Base-by-base conservation (phyloP, 2,888 invertebrate species). In the Epinotia ramella region DNA sequence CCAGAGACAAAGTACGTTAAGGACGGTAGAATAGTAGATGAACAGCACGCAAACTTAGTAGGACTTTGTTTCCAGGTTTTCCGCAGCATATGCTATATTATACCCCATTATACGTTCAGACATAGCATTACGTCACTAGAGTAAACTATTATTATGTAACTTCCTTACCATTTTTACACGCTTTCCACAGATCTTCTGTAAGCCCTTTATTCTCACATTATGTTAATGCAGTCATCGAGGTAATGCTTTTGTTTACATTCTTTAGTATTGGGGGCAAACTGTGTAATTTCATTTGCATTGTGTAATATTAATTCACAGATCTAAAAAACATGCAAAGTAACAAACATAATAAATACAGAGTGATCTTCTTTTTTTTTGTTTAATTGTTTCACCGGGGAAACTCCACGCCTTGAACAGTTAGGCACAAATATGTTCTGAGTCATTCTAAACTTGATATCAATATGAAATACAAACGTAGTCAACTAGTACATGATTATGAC, bases 141-240 rank as follows among this genome's bases (percentile, higher is more conserved):
- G 68, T 68, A 59, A 40, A 44, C 44, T 68, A 60, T 69, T 57
- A 69, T 65, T 57, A 65, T 66, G 53, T 33, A 44, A 59, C 70
- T 66, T 74, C 69, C 60, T 70, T 66, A 53, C 24, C 65, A 60
- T 71, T 74, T 74, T 74, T 65, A 69, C 69, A 70, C 74, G 64
- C 69, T 74, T 74, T 74, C 73, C 69, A 69, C 49, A 33, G 73
- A 11, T 69, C 68, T 20, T 57, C 71, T 16, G 24, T 33, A 20
- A 46, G 74, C 65, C 74, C 70, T 70, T 75, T 64, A 66, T 71
- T 66, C 24, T 60, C 28, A 44, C 44, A 60, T 71, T 75, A 75
- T 75, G 53, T 53, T 28, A 75, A 75, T 66, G 16, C 28, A 18
- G 28, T 65, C 70, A 64, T 53, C 13, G 33, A 57, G 63, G 46